Evolutionary conservation across 1,140 invertebrate genomes (phyloP).

Genomic region (Drosophila micromelanica): DNA sequence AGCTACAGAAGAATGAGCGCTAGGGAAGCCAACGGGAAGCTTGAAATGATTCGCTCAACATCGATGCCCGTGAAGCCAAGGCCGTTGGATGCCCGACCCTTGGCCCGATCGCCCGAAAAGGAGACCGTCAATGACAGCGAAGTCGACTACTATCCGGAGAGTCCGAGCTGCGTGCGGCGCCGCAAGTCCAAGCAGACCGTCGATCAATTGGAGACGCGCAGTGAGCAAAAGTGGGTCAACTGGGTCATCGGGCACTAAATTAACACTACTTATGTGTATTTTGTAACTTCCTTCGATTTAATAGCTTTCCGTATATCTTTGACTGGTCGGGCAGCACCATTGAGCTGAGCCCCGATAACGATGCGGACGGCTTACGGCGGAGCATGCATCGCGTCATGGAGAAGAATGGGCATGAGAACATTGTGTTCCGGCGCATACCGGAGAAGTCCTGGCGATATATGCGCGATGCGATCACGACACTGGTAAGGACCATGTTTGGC

Average conservation of each 20-base stretch:
- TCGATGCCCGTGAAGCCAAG: constrained; percentile 82
- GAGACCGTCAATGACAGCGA: constrained; percentile 70
- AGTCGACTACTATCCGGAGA: constrained; percentile 76
- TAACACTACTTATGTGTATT: constrained; percentile 1
- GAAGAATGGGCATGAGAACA: constrained; percentile 79
- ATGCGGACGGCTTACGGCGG: constrained; percentile 51
- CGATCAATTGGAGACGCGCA: constrained; percentile 71
- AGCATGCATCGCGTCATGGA: constrained; percentile 76
- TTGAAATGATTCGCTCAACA: constrained; percentile 71
- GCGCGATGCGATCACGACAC: constrained; percentile 87
- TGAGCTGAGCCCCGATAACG: constrained; percentile 63
- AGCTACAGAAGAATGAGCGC: constrained; percentile 50
- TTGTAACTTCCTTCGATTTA: neutral
- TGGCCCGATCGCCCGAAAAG: constrained; percentile 75
- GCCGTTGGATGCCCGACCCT: constrained; percentile 62
- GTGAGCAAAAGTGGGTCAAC: constrained; percentile 73
- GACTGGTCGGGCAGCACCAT: constrained; percentile 82
- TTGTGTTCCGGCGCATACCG: constrained; percentile 84
- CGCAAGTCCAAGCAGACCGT: constrained; percentile 46
- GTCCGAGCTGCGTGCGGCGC: constrained; percentile 61
- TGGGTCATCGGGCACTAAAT: neutral
- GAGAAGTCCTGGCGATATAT: constrained; percentile 86
- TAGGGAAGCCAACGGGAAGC: constrained; percentile 26
- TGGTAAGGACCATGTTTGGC: constrained; percentile 85
- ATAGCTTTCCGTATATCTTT: constrained; percentile 66